These are phyloP conservation scores for Etheostoma nigrum DNA, from an alignment of 2,797 vertebrate genomes.

Conservation along the genomic window DNA sequence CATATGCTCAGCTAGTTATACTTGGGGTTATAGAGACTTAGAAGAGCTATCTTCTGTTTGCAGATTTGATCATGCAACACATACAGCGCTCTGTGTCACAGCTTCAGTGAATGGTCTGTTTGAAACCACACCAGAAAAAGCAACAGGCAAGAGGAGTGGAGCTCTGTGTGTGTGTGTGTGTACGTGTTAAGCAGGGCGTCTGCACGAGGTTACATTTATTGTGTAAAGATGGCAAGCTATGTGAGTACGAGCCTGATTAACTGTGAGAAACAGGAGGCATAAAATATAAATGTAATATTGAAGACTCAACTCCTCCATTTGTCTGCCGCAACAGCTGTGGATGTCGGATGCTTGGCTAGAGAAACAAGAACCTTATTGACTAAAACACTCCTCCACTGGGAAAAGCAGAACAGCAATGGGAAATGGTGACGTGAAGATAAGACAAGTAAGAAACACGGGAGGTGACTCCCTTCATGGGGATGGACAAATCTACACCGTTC, in stretches of 20 bases:
- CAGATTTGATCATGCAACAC: background rate
- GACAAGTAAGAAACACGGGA: slow-evolving; percentile 53
- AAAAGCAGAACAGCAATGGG: slow-evolving; percentile 41
- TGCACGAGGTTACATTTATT: background rate
- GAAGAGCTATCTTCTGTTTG: background rate
- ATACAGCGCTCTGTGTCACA: background rate
- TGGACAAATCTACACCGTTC: background rate
- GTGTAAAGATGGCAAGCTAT: slow-evolving; percentile 23
- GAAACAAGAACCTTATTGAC: slow-evolving; percentile 59
- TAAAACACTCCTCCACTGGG: slow-evolving; percentile 64
- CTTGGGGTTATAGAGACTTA: background rate
- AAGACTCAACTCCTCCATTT: slow-evolving; percentile 47
- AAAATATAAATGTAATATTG: slow-evolving; percentile 53
- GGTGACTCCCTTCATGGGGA: slow-evolving; percentile 54
- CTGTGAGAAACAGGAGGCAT: slow-evolving; percentile 55
- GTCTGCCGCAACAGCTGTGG: slow-evolving; percentile 70
- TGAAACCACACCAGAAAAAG: slow-evolving; percentile 1
- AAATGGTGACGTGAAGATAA: slow-evolving; percentile 56
- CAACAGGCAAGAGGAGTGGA: background rate
- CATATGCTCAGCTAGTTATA: slow-evolving; percentile 11
- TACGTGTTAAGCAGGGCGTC: background rate
- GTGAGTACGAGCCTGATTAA: slow-evolving; percentile 41
- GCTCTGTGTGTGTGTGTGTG: background rate
- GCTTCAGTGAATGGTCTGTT: background rate
- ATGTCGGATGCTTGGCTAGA: slow-evolving; percentile 63